A percentile compares a stretch with the other conserved stretches of the same genome.
Evolutionary conservation across 2,797 vertebrate genomes (phyloP).

Genomic region (Furcifer pardalis): DNA sequence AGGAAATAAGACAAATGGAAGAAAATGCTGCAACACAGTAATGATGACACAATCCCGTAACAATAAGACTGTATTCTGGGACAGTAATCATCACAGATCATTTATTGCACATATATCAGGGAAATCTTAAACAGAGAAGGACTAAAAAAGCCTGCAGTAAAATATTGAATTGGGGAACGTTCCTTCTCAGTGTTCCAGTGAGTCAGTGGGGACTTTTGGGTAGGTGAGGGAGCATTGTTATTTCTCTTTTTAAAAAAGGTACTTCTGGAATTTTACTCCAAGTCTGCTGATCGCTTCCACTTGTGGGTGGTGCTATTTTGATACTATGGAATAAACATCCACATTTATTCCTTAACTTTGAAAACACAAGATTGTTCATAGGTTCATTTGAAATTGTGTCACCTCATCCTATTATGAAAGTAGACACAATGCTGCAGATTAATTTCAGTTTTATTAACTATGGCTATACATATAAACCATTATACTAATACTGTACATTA

Average conservation of each 20-base stretch:
- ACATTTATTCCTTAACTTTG: not conserved
- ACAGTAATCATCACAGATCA: not conserved
- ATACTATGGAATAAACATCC: not conserved
- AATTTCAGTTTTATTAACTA: not conserved
- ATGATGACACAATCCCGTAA: not conserved
- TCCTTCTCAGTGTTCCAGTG: not conserved
- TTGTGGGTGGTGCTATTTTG: not conserved
- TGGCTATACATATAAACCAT: too few species aligned
- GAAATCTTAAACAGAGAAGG: not conserved
- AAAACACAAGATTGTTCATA: not conserved
- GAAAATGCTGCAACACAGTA: conserved; percentile 6
- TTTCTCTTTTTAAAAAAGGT: not conserved
- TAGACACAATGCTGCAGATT: not conserved
- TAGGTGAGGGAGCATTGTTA: not conserved
- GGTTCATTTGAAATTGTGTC: not conserved
- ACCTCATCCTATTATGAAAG: not conserved
- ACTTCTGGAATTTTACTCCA: not conserved
- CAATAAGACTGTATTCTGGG: too few species aligned
- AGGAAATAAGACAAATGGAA: conserved; percentile 17
- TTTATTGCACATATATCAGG: not conserved
- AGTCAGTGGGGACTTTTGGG: not conserved
- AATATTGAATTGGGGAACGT: not conserved
- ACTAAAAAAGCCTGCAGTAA: not conserved
- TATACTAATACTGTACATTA: not conserved
- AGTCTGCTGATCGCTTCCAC: too few species aligned